Conservation (phyloP, 2,888 invertebrate genomes). For the Drosophila mercatorum region DNA sequence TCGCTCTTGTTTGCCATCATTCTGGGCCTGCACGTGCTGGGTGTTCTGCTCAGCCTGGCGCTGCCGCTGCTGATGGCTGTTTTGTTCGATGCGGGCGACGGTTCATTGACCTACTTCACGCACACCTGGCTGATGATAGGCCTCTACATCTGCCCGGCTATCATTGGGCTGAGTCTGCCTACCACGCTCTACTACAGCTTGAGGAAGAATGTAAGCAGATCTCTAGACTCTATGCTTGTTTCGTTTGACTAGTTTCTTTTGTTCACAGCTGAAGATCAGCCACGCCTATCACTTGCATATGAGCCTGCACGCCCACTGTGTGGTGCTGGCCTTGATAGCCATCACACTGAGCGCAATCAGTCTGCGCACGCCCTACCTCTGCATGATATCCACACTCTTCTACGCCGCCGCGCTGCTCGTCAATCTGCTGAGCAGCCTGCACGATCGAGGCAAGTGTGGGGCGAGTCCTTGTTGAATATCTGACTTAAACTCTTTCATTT, state of each 20-base stretch:
- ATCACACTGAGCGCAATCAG: slow-evolving; percentile 69
- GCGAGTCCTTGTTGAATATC: background rate
- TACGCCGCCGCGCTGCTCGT: slow-evolving; percentile 74
- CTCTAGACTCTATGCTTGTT: fast-evolving
- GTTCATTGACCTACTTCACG: slow-evolving; percentile 87
- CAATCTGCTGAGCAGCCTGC: slow-evolving; percentile 75
- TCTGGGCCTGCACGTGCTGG: slow-evolving; percentile 72
- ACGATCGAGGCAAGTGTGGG: slow-evolving; percentile 70
- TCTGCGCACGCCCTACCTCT: slow-evolving; percentile 80
- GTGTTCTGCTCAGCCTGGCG: slow-evolving; percentile 76
- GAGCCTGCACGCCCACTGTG: slow-evolving; percentile 82
- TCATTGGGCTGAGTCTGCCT: slow-evolving; percentile 79
- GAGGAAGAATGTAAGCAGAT: slow-evolving; percentile 69
- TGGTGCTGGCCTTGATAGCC: slow-evolving; percentile 73
- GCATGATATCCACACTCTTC: slow-evolving; percentile 79
- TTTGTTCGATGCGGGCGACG: slow-evolving; percentile 82
- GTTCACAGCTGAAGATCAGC: slow-evolving; percentile 67
- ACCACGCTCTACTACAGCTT: slow-evolving; percentile 75
- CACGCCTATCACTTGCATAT: slow-evolving; percentile 79
- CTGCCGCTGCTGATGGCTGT: slow-evolving; percentile 82
- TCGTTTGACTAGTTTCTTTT: background rate
- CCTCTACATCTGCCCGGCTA: slow-evolving; percentile 78
- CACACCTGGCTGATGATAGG: slow-evolving; percentile 86
- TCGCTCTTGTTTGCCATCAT: slow-evolving; percentile 69
- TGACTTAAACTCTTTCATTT: background rate